Evolutionary conservation across 2,797 vertebrate genomes (phyloP), one percentile per base, ranked within the genome.

Genomic region (Sebastes wilsoni): DNA sequence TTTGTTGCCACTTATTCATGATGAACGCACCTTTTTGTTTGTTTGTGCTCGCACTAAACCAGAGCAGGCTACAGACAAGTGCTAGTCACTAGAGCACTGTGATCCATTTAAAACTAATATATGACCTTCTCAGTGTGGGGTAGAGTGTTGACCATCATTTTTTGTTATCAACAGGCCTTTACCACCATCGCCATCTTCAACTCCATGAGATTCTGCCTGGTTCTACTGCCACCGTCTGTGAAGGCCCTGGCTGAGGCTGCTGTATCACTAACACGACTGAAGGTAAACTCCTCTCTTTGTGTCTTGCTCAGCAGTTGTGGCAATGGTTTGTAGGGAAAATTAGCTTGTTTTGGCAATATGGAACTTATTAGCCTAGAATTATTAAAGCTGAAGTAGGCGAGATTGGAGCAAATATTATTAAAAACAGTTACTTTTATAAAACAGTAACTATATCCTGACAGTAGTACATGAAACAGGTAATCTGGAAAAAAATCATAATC

Each of bases 161-260:
- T 65, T 22, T 75, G 46, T 80, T 59, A 11, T 74, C 60, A 60
- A 23, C 74, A 97, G 97, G 97, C 95, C 2, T 97, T 97, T 66
- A 96, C 95, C 46, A 94, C 95, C 82, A 96, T 97, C 2, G 92
- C 96, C 79, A 92, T 96, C 88, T 97, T 97, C 90, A 97, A 96
- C 73, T 87, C 94, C 75, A 92, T 97, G 96, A 94, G 93, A 87
- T 95, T 97, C 88, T 90, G 93, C 12, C 82, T 96, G 62, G 90
- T 87, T 61, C 18, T 96, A 16, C 56, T 97, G 84, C 97, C 96
- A 0, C 34, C 93, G 61, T 90, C 87, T 4, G 88, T 96, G 22
- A 97, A 96, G 90, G 59, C 90, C 2, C 1, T 92, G 32, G 96
- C 96, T 5, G 97, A 97, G 82, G 94, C 94, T 30, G 83, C 69